Evolutionary conservation across 2,888 invertebrate genomes (phyloP), one percentile per base, ranked within the genome.

Genomic region (Ramazzottius varieornatus): DNA sequence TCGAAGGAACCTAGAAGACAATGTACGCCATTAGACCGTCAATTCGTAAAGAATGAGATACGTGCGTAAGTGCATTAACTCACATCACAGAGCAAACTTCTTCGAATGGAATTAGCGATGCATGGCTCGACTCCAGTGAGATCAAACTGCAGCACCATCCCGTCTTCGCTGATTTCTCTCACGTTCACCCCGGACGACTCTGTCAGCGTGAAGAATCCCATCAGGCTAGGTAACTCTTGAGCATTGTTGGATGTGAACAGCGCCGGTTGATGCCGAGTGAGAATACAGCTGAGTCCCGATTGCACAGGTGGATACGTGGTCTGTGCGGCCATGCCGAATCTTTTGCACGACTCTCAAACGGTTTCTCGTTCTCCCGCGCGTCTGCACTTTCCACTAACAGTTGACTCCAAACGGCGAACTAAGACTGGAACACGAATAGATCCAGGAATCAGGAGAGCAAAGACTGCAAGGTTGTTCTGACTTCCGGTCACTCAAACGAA

Each of bases 71-170:
- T n/a, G 32, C 32, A 13, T 40, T 13, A 29, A 65, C 67, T 69
- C 8, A 89, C 87, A 76, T 54, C 54, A 29, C 16, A 16, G 24
- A 54, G 54, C n/a, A 54, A 24, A 29, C n/a, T 29, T 16, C 54
- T 8, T 4, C 54, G 20, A 16, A 54, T 8, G n/a, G 54, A 16
- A 29, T 54, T 54, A 4, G 29, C 29, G 54, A 54, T 29, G 54
- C 20, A 54, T 8, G 54, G 54, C 24, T 54, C 54, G n/a, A 54
- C 54, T 16, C 29, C 29, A 24, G 4, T 24, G 54, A 54, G 16
- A 29, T 92, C 91, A 75, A 91, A 89, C 76, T 91, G 91, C 78
- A 91, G 81, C 75, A 87, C 87, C 66, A 78, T 79, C 64, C 81
- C 81, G 68, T 85, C 82, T 46, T 54, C 54, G 8, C 20, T 4